Base-by-base conservation (phyloP, 2,797 vertebrate genomes). In the Eutrigla gurnardus region DNA sequence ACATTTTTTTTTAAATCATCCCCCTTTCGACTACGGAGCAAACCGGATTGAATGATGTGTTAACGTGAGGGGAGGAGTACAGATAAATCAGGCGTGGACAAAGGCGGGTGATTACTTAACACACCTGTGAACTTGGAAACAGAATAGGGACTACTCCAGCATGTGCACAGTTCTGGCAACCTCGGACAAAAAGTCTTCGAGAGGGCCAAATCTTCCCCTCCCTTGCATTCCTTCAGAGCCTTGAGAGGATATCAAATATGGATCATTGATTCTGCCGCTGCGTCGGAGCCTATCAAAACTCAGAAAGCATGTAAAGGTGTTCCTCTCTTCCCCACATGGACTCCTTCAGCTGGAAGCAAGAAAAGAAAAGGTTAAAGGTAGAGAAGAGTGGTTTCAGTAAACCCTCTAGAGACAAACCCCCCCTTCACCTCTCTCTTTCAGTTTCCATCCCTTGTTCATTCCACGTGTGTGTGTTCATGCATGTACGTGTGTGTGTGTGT, bases 311-410 rank as follows among this genome's bases (percentile, higher is more conserved):
- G 15, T 32, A 46, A 35, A 49, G 17, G 50, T 67, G 76, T 59
- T 68, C 18, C 54, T 40, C 46, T 65, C 40, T 75, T 59, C 35
- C n/a, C 73, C 47, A 43, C 14, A 4, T n/a, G 37, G 40, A 36
- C 72, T 73, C 40, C n/a, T 74, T 68, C 57, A 63, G 61, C 61
- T 37, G 70, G 63, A 42, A 70, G 73, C 25, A 81, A 12, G 37
- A 70, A 78, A 43, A 17, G 18, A 55, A 25, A 33, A 82, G 75
- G 84, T 89, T 81, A 72, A 79, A 78, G 80, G 78, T 77, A 83
- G 75, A 84, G 66, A 57, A 18, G 57, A 71, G 70, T 63, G 75
- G 83, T 85, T 88, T 85, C 76, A 83, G 46, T 77, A 61, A 87
- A 84, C 33, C 54, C 81, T 78, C 82, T 33, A 37, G 80, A 74